Conservation (phyloP, 2,888 invertebrate genomes). For the Candidula unifasciata region DNA sequence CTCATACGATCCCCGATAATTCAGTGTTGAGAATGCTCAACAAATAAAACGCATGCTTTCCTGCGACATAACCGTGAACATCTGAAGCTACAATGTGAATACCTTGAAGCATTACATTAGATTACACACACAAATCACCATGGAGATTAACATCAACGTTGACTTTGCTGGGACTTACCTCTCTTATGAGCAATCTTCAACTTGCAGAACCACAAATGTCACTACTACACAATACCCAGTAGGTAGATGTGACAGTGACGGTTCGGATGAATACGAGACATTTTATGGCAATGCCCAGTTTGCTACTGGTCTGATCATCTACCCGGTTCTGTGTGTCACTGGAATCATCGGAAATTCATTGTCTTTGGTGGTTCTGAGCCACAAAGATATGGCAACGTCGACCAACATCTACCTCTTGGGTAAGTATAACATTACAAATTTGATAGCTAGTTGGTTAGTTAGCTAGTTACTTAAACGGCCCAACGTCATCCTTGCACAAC, state of each 20-base stretch:
- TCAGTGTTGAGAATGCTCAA: too few relatives aligned
- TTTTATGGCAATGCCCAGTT: conserved; percentile 70
- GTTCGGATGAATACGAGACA: conserved; percentile 57
- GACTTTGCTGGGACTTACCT: conserved; percentile 13
- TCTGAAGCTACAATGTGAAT: not conserved
- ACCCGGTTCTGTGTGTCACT: conserved; percentile 70
- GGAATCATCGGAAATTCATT: conserved; percentile 71
- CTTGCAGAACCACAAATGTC: not conserved
- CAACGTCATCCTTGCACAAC: too few relatives aligned
- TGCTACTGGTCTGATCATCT: conserved; percentile 71
- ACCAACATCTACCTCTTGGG: conserved; percentile 71
- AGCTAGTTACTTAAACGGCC: too few relatives aligned
- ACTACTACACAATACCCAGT: not conserved
- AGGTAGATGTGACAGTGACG: conserved; percentile 28
- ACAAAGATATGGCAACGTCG: conserved; percentile 70
- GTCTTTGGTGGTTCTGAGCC: conserved; percentile 68
- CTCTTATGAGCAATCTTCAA: not conserved
- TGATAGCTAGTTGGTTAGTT: too few relatives aligned
- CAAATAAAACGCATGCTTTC: too few relatives aligned
- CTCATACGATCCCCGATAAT: too few relatives aligned
- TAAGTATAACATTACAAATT: too few relatives aligned
- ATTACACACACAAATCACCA: not conserved
- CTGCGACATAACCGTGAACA: too few relatives aligned
- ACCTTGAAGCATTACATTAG: not conserved
- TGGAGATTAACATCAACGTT: conserved; percentile 39